A percentile compares a stretch with the other conserved stretches of the same genome.
phyloP scores from a whole-genome alignment of 2,113 vertebrate species.

The Gopherus evgoodei region DNA sequence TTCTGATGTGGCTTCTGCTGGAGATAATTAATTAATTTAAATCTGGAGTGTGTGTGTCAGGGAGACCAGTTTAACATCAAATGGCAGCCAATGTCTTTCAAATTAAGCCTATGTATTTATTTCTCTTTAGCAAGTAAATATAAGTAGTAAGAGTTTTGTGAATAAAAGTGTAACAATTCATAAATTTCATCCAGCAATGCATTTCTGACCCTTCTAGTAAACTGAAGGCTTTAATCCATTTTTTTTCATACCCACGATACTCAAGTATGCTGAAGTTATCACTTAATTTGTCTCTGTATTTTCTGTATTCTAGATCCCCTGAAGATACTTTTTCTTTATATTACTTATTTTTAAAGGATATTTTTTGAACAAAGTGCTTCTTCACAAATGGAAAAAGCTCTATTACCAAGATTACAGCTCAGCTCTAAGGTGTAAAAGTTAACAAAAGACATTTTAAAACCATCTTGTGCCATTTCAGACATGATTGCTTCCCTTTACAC shows the following conservation, averaged over 20 bases:
- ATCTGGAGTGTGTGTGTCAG: not conserved
- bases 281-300: not conserved
- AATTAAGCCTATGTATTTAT: not conserved
- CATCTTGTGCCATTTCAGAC: not conserved
- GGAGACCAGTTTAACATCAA: not conserved
- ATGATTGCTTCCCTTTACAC: not conserved
- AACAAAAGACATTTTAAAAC: not conserved
- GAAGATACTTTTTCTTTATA: not conserved
- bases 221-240: not conserved
- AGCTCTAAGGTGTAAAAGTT: not conserved
- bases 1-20: not conserved
- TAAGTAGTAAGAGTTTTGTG: not conserved
- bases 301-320: not conserved
- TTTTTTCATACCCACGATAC: not conserved
- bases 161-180: not conserved
- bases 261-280: not conserved
- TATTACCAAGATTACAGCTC: not conserved
- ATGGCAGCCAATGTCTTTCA: not conserved
- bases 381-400: not conserved
- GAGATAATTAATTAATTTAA: not conserved
- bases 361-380: not conserved
- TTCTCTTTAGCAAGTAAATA: not conserved
- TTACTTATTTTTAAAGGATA: not conserved
- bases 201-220: not conserved
- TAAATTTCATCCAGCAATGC: not conserved